phyloP scores from a whole-genome alignment of 2,113 vertebrate species.

The Rhinoderma darwinii region DNA sequence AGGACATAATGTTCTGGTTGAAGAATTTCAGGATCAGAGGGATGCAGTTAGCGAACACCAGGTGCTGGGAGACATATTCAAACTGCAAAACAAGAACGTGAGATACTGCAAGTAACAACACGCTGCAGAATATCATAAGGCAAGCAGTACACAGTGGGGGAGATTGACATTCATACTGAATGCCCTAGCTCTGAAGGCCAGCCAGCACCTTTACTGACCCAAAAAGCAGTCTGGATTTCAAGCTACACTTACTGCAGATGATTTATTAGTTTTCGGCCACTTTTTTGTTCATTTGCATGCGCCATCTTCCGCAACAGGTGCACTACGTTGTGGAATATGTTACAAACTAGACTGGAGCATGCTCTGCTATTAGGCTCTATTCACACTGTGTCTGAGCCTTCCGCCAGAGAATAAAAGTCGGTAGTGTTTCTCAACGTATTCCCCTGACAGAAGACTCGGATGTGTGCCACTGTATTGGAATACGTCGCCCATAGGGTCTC shows the following conservation, averaged over 20 bases:
- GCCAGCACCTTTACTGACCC: not conserved
- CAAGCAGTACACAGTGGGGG: not conserved
- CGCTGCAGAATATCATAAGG: not conserved
- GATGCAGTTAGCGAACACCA: conserved; percentile 98
- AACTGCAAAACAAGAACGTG: conserved; percentile 71
- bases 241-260: not conserved
- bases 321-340: not conserved
- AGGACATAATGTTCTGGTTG: conserved; percentile 99
- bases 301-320: too few relatives aligned
- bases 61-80: conserved; percentile 97
- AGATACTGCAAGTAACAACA: not conserved
- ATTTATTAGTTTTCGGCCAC: not conserved
- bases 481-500: too few relatives aligned
- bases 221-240: not conserved
- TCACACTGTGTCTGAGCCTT: too few relatives aligned
- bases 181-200: too few relatives aligned
- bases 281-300: not conserved
- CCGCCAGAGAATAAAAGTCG: too few relatives aligned
- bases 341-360: too few relatives aligned
- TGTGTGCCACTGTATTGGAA: too few relatives aligned
- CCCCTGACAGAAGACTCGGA: too few relatives aligned
- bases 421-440: too few relatives aligned
- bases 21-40: conserved; percentile 98
- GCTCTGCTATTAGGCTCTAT: too few relatives aligned
- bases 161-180: not conserved